These are phyloP conservation scores for Thalpophila matura DNA, from an alignment of 2,888 invertebrate species.

Conservation along the genomic window DNA sequence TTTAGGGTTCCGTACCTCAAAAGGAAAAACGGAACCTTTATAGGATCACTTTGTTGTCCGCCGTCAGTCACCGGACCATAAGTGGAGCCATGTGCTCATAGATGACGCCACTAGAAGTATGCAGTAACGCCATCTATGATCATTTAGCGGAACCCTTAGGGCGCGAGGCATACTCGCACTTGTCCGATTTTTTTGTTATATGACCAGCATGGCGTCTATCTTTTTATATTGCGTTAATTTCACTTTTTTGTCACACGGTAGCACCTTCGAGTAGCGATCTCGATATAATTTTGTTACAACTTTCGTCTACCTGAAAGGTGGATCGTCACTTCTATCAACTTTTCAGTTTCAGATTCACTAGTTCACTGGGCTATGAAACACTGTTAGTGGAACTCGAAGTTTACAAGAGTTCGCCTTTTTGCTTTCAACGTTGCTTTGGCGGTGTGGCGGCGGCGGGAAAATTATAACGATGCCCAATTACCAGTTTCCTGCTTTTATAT, in stretches of 20 bases:
- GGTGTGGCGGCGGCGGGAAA: slow-evolving; percentile 4
- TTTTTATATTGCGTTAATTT: too few relatives aligned
- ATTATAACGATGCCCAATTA: slow-evolving; percentile 25
- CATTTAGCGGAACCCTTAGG: too few relatives aligned
- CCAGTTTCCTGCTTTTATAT: neutral
- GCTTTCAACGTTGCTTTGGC: slow-evolving; percentile 14
- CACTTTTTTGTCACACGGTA: neutral
- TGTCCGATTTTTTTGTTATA: too few relatives aligned
- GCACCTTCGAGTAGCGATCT: neutral
- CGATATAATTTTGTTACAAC: neutral
- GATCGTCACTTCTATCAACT: slow-evolving; percentile 6
- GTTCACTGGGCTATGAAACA: neutral
- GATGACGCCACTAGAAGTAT: too few relatives aligned
- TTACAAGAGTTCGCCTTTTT: slow-evolving; percentile 21
- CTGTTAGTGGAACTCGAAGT: slow-evolving; percentile 20
- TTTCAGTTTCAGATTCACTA: slow-evolving; percentile 7
- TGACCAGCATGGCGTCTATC: too few relatives aligned
- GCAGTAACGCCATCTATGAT: too few relatives aligned
- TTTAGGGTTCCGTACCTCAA: too few relatives aligned
- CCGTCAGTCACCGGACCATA: too few relatives aligned
- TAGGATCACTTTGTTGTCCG: too few relatives aligned
- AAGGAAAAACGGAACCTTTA: too few relatives aligned
- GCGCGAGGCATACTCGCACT: too few relatives aligned
- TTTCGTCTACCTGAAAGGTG: neutral
- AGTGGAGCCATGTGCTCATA: too few relatives aligned